These are phyloP conservation scores for Planiliza haematocheilus DNA, from an alignment of 2,113 vertebrate genomes.

Conservation along the genomic window DNA sequence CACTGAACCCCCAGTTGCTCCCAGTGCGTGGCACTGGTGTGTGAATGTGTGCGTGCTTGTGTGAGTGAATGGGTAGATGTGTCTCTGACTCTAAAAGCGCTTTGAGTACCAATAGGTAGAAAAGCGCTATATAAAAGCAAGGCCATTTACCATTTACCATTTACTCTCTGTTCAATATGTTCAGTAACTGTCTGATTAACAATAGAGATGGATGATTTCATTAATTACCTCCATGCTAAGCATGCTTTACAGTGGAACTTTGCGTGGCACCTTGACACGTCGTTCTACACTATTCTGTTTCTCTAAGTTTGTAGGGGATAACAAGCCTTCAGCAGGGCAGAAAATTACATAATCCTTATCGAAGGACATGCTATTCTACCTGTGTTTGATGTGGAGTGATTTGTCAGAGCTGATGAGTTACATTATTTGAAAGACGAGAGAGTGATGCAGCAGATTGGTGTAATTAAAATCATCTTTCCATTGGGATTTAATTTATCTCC, in stretches of 20 bases:
- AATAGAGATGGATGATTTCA: background rate
- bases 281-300: slow-evolving; percentile 23
- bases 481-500: slow-evolving; percentile 38
- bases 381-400: slow-evolving; percentile 51
- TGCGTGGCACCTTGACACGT: background rate
- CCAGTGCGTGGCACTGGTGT: no score
- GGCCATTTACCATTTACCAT: background rate
- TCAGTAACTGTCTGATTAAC: no score
- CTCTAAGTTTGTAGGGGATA: slow-evolving; percentile 23
- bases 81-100: no score
- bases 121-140: no score
- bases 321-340: slow-evolving; percentile 15
- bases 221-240: background rate
- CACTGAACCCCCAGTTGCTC: no score
- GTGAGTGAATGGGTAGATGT: no score
- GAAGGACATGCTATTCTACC: slow-evolving; percentile 38
- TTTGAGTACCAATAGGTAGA: no score
- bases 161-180: background rate
- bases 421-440: slow-evolving; percentile 52
- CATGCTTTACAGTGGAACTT: background rate
- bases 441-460: slow-evolving; percentile 47
- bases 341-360: slow-evolving; percentile 46
- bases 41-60: no score
- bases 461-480: slow-evolving; percentile 68
- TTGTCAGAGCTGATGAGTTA: slow-evolving; percentile 54